Evolutionary conservation across 2,113 vertebrate species (phyloP).

Genomic region (Azemiops feae): DNA sequence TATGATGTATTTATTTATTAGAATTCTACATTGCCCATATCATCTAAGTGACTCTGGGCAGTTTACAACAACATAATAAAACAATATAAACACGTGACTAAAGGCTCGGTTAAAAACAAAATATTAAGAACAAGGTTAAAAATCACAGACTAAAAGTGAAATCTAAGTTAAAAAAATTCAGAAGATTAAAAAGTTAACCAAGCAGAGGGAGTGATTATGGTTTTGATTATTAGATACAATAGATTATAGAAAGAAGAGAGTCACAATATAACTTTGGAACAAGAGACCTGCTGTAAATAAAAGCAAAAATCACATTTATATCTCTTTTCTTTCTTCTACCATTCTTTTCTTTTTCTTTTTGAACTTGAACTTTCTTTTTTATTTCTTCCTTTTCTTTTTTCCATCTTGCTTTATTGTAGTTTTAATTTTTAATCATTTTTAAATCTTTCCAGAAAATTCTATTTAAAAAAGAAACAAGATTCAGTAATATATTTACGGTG

Average conservation of each 20-base stretch:
- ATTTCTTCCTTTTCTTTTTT: background rate
- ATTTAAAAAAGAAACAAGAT: constrained; percentile 40
- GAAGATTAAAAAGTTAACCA: background rate
- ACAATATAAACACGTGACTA: background rate
- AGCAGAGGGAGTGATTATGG: background rate
- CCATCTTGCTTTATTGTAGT: background rate
- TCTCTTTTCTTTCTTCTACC: background rate
- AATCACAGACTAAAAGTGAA: background rate
- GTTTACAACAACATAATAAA: background rate
- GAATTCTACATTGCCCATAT: background rate
- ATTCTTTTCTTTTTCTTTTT: background rate
- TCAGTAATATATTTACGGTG: constrained; percentile 52
- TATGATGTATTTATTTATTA: background rate
- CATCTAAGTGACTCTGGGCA: background rate
- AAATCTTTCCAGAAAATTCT: background rate
- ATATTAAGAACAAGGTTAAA: background rate
- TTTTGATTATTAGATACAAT: background rate
- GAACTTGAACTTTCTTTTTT: background rate
- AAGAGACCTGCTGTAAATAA: background rate
- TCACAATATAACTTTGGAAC: background rate
- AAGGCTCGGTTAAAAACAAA: background rate
- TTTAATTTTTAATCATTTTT: background rate
- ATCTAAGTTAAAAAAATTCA: background rate
- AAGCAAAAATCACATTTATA: background rate
- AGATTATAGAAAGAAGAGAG: background rate